Base-by-base conservation (phyloP, 2,888 invertebrate genomes). In the Drosophila melanosoma region DNA sequence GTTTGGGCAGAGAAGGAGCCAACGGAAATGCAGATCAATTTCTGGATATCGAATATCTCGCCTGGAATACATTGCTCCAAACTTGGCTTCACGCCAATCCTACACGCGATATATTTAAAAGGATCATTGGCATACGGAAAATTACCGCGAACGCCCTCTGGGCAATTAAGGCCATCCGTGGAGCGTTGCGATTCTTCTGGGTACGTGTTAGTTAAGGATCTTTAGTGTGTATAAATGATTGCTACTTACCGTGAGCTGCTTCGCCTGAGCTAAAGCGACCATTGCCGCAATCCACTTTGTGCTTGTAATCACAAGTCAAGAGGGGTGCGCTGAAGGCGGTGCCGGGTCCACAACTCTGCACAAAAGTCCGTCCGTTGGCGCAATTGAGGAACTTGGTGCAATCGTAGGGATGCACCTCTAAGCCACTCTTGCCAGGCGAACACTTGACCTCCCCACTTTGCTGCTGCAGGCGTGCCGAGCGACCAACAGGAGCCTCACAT, bases 301-400 rank as follows among this genome's bases (percentile, higher is more conserved):
- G 88, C 1, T 95, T 94, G 91, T 93, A 94, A 90, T 95, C 96
- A 81, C 96, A 96, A 12, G 93, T 93, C 52, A 93, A 92, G 49
- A 93, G 81, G 2, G 81, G 71, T 0, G 95, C 93, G 90, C 95
- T 95, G 77, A 95, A 96, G 0, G 95, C 94, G 0, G 96, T 96
- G 23, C 95, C 95, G 2, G 95, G 94, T 3, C 94, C 95, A 89
- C 96, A 96, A 56, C 93, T 93, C 92, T 94, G 94, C 3, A 95
- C 88, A 71, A 94, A 94, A 1, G 95, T 94, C 38, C 91, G 92
- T 1, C 95, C 96, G 77, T 94, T 93, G 12, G 93, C 94, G 84
- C 96, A 96, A 81, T 95, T 95, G 23, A 96, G 83, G 87, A 94
- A 96, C 84, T 95, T 95, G 1, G 93, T 93, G 81, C 96, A 96